Percentiles rank a stretch among this genome's conserved stretches.
Evolutionary conservation across 2,888 invertebrate genomes (phyloP).

Genomic region (Drosophila fulvimacula): DNA sequence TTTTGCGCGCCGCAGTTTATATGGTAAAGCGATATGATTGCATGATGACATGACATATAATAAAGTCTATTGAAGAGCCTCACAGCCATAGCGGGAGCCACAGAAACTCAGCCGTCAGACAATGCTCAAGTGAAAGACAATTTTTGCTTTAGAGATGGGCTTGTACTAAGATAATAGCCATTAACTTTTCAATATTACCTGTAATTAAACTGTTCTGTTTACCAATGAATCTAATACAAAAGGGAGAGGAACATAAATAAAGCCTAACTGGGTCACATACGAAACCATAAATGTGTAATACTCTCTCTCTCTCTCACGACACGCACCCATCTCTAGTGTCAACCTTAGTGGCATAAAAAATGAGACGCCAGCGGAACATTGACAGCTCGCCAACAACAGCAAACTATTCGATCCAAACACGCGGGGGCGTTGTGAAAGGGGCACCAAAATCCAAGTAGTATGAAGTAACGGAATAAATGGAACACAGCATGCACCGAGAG

Average conservation of each 20-base stretch:
- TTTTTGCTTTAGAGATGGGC: slow-evolving; percentile 19
- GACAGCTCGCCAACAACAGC: slow-evolving; percentile 68
- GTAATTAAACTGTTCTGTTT: not conserved
- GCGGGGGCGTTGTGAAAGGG: slow-evolving; percentile 8
- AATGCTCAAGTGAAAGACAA: slow-evolving; percentile 6
- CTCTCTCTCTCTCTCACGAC: slow-evolving; percentile 3
- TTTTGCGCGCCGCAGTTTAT: slow-evolving; percentile 53
- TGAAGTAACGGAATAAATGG: slow-evolving; percentile 63
- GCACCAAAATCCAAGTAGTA: slow-evolving; percentile 35
- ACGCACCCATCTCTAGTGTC: slow-evolving; percentile 19
- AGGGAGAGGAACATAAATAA: not conserved
- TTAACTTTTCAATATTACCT: not conserved
- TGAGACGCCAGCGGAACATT: slow-evolving; percentile 68
- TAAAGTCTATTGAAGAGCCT: slow-evolving; percentile 33
- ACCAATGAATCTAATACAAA: not conserved
- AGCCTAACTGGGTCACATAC: no score
- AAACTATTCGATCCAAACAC: slow-evolving; percentile 11
- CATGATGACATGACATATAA: slow-evolving; percentile 74
- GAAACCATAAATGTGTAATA: slow-evolving; percentile 1
- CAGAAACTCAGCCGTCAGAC: not conserved
- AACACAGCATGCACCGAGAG: slow-evolving; percentile 44
- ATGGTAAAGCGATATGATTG: slow-evolving; percentile 76
- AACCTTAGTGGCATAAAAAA: slow-evolving; percentile 27
- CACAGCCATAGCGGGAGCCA: slow-evolving; percentile 3
- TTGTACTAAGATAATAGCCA: not conserved